A percentile compares a stretch with the other conserved stretches of the same genome.
These are phyloP conservation scores for Corbicula japonica DNA, from an alignment of 2,888 invertebrate species.

Conservation along the genomic window DNA sequence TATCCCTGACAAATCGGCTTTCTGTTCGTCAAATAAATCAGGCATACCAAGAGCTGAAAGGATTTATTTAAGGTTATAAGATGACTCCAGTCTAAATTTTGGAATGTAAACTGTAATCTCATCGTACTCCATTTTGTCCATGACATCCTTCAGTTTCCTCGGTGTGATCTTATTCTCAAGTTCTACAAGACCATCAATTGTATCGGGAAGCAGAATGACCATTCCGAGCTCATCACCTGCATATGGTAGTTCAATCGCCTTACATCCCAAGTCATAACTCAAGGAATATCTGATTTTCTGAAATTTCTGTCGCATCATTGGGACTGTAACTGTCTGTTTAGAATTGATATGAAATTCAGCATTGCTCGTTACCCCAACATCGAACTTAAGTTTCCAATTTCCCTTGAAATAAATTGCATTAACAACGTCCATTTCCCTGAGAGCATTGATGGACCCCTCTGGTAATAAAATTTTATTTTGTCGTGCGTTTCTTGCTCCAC, in stretches of 20 bases:
- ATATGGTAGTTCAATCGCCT: constrained; percentile 92
- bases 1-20: constrained; percentile 82
- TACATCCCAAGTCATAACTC: constrained; percentile 90
- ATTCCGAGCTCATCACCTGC: constrained; percentile 75
- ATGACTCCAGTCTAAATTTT: constrained; percentile 75
- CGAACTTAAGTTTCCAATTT: constrained; percentile 88
- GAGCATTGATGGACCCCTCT: constrained; percentile 85
- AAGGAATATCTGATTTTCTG: constrained; percentile 89
- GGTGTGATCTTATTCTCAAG: constrained; percentile 63
- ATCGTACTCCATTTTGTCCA: background rate
- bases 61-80: constrained; percentile 64
- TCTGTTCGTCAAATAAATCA: constrained; percentile 72
- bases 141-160: constrained; percentile 24
- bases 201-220: constrained; percentile 80
- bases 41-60: constrained; percentile 77
- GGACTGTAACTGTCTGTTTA: constrained; percentile 84
- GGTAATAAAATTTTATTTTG: constrained; percentile 93
- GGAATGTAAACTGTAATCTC: constrained; percentile 68
- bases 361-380: constrained; percentile 86
- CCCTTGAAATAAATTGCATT: constrained; percentile 88
- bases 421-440: constrained; percentile 85
- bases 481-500: constrained; percentile 93
- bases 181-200: constrained; percentile 69
- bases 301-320: constrained; percentile 90
- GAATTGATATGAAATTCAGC: constrained; percentile 88